Evolutionary conservation across 2,797 vertebrate species (phyloP), one percentile per base, ranked within the genome.

Genomic region (Notolabrus celidotus): DNA sequence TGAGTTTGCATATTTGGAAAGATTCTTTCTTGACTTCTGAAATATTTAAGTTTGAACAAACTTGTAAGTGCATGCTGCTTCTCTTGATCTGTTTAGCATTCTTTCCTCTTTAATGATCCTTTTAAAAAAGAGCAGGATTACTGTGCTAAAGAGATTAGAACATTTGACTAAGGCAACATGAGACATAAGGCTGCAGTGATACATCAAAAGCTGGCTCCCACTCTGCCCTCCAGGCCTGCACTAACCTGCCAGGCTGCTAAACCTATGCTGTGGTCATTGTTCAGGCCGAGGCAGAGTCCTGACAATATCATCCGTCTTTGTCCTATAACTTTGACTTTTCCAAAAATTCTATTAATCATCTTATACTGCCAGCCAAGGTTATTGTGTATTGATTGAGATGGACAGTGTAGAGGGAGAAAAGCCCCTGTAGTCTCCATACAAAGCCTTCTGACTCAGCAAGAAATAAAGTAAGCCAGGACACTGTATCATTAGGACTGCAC

Each of bases 301-400:
- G 81, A 75, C 74, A 74, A 61, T 67, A 68, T 68, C 81, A 82
- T 88, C 74, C 14, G 47, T 84, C 84, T 84, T 59, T 71, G 63
- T 81, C 74, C 38, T 41, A 23, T 74, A 50, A 78, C 73, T 82
- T 71, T 73, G 46, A 83, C 69, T 63, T 27, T n/a, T 17, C 61
- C 38, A 15, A 56, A 67, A 78, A 77, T 46, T 23, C 74, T 38
- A 73, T 84, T 82, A 85, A 69, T 85, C 72, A 77, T 57, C 45
- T 54, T 68, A 75, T 53, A 36, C 76, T 16, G 75, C 79, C 75
- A 55, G 75, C 73, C 77, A 77, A 84, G 85, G 85, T 81, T 77
- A 64, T 63, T 17, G 52, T 69, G 71, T 53, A 45, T 52, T 50
- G 75, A 74, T 52, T 50, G 73, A 74, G 70, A 82, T 36, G 54